Conservation (phyloP, 2,113 vertebrate species). For the Etia nguti region DNA sequence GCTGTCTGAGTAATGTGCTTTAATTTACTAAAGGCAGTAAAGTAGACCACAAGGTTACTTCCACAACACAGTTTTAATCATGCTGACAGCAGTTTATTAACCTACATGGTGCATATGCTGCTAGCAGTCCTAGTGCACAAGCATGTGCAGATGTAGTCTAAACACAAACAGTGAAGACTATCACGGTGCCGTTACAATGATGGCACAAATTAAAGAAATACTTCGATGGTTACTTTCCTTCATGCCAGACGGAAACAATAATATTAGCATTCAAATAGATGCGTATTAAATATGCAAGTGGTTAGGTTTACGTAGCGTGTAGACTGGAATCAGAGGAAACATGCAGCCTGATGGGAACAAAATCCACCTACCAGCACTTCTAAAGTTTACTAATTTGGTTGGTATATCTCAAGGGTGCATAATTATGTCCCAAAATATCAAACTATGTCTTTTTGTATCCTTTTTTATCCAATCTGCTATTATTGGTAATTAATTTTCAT, state of each 20-base stretch:
- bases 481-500: not conserved
- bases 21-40: not conserved
- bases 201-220: not conserved
- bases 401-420: not conserved
- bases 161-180: not conserved
- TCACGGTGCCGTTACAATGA: not conserved
- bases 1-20: not conserved
- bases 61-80: conserved; percentile 2
- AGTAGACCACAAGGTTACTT: not conserved
- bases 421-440: not conserved
- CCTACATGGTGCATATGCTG: not conserved
- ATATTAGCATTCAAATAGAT: not conserved
- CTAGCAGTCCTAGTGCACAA: not conserved
- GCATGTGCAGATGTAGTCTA: not conserved
- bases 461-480: not conserved
- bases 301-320: not conserved
- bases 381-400: not conserved
- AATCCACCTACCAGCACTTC: not conserved
- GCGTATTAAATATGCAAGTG: not conserved
- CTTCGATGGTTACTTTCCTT: not conserved
- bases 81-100: not conserved
- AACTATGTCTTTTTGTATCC: not conserved
- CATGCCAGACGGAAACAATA: not conserved
- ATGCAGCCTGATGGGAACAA: not conserved
- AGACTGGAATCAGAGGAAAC: not conserved